Conservation (phyloP, 2,113 vertebrate species). For the Megaceryle torquata region DNA sequence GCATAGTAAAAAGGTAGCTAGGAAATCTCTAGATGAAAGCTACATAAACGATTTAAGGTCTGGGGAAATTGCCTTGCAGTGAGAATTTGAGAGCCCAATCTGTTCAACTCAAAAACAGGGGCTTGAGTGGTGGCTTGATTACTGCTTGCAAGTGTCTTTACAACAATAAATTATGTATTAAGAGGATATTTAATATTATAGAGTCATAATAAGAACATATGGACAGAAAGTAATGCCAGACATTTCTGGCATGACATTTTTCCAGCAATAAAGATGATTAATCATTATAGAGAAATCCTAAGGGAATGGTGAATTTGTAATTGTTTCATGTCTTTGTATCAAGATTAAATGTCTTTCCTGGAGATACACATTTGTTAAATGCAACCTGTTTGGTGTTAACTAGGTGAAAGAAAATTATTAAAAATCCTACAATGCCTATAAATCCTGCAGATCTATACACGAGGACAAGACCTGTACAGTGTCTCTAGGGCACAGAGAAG, state of each 20-base stretch:
- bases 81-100: background rate
- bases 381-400: background rate
- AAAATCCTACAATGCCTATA: background rate
- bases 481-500: background rate
- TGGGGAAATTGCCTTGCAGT: background rate
- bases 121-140: background rate
- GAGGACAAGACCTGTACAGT: background rate
- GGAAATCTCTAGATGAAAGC: background rate
- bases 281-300: conserved; percentile 15
- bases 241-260: conserved; percentile 3
- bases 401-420: background rate
- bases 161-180: conserved; percentile 32
- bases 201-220: conserved; percentile 31
- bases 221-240: conserved; percentile 23
- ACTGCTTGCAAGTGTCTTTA: background rate
- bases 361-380: background rate
- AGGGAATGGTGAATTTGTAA: background rate
- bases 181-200: conserved; percentile 5
- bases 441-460: background rate
- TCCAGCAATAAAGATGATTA: background rate
- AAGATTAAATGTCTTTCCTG: background rate
- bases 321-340: conserved; percentile 25
- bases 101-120: background rate
- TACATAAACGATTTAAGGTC: background rate
- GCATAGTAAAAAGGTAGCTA: background rate